A percentile compares a stretch with the other conserved stretches of the same genome.
phyloP scores from a whole-genome alignment of 2,797 vertebrate genomes.

The Alfaro cultratus region DNA sequence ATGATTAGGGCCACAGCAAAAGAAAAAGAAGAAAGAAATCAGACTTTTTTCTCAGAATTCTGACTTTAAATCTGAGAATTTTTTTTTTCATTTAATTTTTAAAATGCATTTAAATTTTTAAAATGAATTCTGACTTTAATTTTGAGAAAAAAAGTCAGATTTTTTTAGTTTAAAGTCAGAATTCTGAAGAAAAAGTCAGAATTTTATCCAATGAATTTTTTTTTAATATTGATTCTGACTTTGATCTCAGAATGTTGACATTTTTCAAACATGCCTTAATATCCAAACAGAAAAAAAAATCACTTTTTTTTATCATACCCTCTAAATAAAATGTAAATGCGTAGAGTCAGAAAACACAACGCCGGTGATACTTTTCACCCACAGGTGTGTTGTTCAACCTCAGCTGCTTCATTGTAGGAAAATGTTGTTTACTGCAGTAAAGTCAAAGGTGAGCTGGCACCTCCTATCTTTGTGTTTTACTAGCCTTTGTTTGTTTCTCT shows the following conservation, averaged over 20 bases:
- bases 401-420: constrained; percentile 21
- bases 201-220: no score
- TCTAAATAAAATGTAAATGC: neutral
- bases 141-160: no score
- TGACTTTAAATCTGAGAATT: no score
- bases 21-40: no score
- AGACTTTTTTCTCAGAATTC: no score
- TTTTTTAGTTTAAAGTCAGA: no score
- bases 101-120: no score
- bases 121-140: no score
- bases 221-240: no score
- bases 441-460: constrained; percentile 37
- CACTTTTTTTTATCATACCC: neutral
- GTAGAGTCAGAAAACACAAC: neutral
- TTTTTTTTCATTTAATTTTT: no score
- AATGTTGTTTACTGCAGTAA: constrained; percentile 7
- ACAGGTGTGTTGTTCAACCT: constrained; percentile 48
- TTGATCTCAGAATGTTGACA: neutral
- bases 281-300: neutral
- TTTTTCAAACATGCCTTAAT: neutral
- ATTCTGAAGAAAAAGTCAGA: no score
- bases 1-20: no score
- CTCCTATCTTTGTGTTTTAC: constrained; percentile 26
- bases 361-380: neutral
- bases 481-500: constrained; percentile 19